Base-by-base conservation (phyloP, 2,113 vertebrate species). In the Tupaia chinensis region DNA sequence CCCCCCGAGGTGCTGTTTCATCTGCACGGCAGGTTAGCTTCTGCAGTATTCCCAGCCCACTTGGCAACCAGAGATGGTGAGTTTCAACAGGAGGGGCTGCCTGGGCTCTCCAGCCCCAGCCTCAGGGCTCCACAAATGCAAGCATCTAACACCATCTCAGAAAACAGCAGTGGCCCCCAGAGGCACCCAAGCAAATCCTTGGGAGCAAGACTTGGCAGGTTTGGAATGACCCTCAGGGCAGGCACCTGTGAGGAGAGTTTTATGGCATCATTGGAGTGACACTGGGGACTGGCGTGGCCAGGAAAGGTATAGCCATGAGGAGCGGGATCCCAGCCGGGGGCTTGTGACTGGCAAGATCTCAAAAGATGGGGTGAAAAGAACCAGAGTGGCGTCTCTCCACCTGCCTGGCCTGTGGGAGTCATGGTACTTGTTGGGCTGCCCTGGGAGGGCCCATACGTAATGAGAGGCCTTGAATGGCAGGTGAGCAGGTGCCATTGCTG, bases 21-120 rank as follows among this genome's bases (percentile, higher is more conserved):
- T 63, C 19, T 44, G n/a, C 32, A 9, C 10, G 5, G 32, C 56
- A 80, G 76, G 56, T 76, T 95, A 34, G 27, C 70, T 89, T 77
- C 1, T 3, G 2, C 60, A n/a, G 29, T 2, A 5, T 23, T 32
- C 60, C 0, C 6, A 14, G 11, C 27, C 15, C 12, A 68, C 20
- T 70, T 27, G 60, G 60, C 10, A 27, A 58, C 54, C 16, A 10
- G 17, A 84, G 74, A 12, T 61, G 92, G 9, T 11, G 66, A 20
- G 16, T 78, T 27, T 66, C 63, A 19, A 32, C 5, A 12, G 34
- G 20, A 32, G 44, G 73, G 29, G 15, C 63, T 73, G 7, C 32
- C 12, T 11, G 87, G 63, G 4, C 1, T 15, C 23, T 69, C 80
- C 27, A 13, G 8, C 32, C 11, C 60, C 7, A 14, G 20, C 20